Evolutionary conservation across 2,888 invertebrate genomes (phyloP).

Genomic region (Acheta domesticus): DNA sequence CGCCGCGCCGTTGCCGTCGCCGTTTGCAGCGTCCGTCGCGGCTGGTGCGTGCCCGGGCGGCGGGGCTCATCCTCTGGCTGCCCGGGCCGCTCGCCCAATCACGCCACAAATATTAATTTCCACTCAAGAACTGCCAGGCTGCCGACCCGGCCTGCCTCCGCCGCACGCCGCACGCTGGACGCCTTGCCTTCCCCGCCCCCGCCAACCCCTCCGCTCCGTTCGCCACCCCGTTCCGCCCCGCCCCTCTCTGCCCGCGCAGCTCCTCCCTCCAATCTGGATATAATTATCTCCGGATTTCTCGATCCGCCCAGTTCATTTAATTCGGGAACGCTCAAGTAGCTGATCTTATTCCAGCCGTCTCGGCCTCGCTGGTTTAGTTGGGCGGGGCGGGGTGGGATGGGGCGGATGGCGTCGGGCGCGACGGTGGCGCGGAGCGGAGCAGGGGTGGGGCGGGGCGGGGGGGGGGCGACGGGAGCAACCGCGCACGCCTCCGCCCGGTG

Average conservation of each 20-base stretch:
- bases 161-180: not conserved
- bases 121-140: no score
- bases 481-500: no score
- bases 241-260: no score
- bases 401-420: not conserved
- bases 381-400: not conserved
- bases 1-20: not conserved
- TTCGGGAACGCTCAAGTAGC: conserved; percentile 6
- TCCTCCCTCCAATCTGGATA: not conserved
- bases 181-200: no score
- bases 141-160: no score
- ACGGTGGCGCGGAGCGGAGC: no score
- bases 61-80: not conserved
- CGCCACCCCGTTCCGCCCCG: no score
- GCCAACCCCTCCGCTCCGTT: no score
- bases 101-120: not conserved
- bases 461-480: no score
- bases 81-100: not conserved
- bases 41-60: not conserved
- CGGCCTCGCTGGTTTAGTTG: not conserved
- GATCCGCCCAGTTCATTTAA: conserved; percentile 18
- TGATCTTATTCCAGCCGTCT: not conserved
- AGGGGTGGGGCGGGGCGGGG: no score
- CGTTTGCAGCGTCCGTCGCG: not conserved
- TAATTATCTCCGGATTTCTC: conserved; percentile 8